Percentiles rank a stretch among this genome's conserved stretches.
Conservation (phyloP, 2,888 invertebrate genomes). For the Cistogaster globosa region DNA sequence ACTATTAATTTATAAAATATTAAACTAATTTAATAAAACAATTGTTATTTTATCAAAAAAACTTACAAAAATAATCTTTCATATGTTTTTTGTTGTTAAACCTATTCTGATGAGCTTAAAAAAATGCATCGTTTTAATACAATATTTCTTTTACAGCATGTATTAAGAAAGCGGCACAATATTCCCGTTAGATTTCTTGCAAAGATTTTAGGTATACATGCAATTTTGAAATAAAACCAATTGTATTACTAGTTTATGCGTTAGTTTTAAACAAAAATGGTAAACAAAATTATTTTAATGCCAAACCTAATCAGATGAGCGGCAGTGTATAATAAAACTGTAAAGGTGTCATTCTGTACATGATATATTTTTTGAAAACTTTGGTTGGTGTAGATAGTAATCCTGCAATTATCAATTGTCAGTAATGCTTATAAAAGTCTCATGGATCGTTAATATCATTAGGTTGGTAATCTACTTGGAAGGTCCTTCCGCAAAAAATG, state of each 20-base stretch:
- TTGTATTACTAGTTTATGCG: conserved; percentile 5
- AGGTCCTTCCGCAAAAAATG: no score
- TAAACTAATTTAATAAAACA: no score
- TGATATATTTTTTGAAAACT: no score
- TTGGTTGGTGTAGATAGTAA: no score
- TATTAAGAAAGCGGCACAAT: conserved; percentile 1
- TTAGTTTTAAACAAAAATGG: conserved; percentile 5
- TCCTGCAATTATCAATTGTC: no score
- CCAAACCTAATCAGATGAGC: conserved; percentile 5
- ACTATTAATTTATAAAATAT: no score
- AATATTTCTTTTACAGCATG: conserved; percentile 3
- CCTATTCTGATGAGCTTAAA: conserved; percentile 2
- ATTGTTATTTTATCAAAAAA: no score
- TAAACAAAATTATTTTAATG: conserved; percentile 5
- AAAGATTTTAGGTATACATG: conserved; percentile 5
- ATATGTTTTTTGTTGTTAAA: background rate
- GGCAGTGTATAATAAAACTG: background rate
- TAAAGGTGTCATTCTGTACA: no score
- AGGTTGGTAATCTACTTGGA: no score
- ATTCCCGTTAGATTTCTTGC: conserved; percentile 5
- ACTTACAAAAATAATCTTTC: no score
- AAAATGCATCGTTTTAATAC: conserved; percentile 5
- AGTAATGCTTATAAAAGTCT: no score
- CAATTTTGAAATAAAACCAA: conserved; percentile 5
- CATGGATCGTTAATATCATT: no score